Conservation (phyloP, 2,888 invertebrate genomes). For the Spicauda simplicius region DNA sequence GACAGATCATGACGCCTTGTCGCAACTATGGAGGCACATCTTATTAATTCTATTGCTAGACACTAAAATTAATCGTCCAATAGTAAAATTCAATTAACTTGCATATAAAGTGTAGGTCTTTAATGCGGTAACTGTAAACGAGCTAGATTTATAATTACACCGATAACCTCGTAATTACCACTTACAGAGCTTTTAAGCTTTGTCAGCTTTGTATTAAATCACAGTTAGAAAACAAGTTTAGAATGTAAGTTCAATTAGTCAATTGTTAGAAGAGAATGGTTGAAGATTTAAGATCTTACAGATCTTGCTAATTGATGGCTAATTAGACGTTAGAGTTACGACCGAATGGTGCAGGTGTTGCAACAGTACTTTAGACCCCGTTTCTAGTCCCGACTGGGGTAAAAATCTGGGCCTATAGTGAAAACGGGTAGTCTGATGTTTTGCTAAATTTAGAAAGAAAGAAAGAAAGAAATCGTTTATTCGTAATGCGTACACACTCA, state of each 20-base stretch:
- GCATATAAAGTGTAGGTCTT: constrained; percentile 24
- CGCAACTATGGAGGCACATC: too few relatives aligned
- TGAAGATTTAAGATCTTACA: neutral
- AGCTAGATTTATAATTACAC: constrained; percentile 25
- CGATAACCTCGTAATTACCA: constrained; percentile 22
- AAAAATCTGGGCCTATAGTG: too few relatives aligned
- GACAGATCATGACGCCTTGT: too few relatives aligned
- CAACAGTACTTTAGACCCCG: too few relatives aligned
- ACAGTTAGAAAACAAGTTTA: neutral
- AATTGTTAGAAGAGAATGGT: neutral
- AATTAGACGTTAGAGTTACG: neutral
- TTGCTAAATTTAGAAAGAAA: too few relatives aligned
- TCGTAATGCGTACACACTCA: too few relatives aligned
- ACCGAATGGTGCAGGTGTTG: neutral
- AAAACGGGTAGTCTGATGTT: too few relatives aligned
- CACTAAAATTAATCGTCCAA: constrained; percentile 30
- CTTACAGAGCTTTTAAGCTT: constrained; percentile 17
- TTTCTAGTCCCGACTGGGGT: too few relatives aligned
- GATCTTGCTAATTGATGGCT: neutral
- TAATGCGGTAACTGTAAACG: constrained; percentile 29
- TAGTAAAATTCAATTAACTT: constrained; percentile 32
- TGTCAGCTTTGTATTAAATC: constrained; percentile 1
- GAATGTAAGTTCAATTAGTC: neutral
- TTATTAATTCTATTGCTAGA: constrained; percentile 5
- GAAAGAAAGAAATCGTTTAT: too few relatives aligned